These are phyloP conservation scores for Rhynchomys soricoides DNA, from an alignment of 2,113 vertebrate species.

Conservation along the genomic window DNA sequence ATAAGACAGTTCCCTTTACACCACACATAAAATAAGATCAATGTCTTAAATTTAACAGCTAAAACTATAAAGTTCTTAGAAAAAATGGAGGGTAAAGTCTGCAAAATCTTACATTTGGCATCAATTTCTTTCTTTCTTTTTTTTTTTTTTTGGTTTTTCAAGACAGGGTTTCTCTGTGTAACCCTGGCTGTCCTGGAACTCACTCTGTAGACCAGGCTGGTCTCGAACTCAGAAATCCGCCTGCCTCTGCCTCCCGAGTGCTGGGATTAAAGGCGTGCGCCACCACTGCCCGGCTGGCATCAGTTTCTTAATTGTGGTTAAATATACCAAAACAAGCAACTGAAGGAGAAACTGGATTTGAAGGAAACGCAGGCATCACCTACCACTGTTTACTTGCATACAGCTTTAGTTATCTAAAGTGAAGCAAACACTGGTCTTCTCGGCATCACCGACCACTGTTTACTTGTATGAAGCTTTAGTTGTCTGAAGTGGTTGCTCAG, in stretches of 20 bases:
- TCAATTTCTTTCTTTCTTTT: no score
- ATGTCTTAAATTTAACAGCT: background rate
- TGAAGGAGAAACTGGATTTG: background rate
- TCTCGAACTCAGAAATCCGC: no score
- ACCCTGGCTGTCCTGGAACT: no score
- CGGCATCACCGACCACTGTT: background rate
- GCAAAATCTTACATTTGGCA: background rate
- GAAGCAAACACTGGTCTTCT: background rate
- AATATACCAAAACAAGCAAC: background rate
- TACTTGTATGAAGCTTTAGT: background rate
- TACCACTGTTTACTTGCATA: background rate
- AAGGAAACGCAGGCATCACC: background rate
- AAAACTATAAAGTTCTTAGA: background rate
- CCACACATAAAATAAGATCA: background rate
- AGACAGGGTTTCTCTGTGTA: no score
- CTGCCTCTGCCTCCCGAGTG: no score
- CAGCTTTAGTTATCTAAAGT: background rate
- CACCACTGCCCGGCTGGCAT: no score
- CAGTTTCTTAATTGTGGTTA: background rate
- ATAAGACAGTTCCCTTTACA: no score
- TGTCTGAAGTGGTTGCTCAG: background rate
- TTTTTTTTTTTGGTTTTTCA: no score
- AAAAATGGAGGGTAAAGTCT: background rate
- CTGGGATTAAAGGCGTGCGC: no score
- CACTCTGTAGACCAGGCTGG: no score